phyloP scores from a whole-genome alignment of 2,797 vertebrate species.

The Sebastes matsubarae region DNA sequence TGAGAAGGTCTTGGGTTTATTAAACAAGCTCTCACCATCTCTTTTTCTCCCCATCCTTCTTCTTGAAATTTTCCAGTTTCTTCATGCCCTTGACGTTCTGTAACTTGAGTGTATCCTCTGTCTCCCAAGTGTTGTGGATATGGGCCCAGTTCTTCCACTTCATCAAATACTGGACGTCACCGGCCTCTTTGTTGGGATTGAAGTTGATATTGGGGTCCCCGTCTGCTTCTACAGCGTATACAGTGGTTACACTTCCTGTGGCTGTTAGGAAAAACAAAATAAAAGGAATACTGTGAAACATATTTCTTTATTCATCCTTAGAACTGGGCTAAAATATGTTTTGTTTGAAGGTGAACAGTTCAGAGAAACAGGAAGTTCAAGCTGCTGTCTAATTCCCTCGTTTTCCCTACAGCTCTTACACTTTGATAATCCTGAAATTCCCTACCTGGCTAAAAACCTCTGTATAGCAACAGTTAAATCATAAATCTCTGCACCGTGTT shows the following conservation, averaged over 20 bases:
- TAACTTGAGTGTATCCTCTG: constrained; percentile 93
- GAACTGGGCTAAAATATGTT: not conserved
- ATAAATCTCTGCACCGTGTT: not conserved
- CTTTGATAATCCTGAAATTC: not conserved
- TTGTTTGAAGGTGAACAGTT: not conserved
- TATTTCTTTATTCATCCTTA: not conserved
- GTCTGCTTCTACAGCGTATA: constrained; percentile 96
- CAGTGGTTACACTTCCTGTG: constrained; percentile 94
- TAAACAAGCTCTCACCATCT: constrained; percentile 85
- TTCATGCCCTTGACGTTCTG: constrained; percentile 99
- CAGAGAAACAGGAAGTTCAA: not conserved
- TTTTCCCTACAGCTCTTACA: not conserved
- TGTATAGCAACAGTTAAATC: not conserved
- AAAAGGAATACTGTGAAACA: not conserved
- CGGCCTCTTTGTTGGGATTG: constrained; percentile 87
- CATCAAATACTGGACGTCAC: constrained; percentile 94
- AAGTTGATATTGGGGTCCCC: constrained; percentile 93
- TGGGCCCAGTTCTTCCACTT: constrained; percentile 99
- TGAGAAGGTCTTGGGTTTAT: not conserved
- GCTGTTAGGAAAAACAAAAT: constrained; percentile 75
- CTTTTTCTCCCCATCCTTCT: constrained; percentile 95
- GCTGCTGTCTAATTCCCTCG: not conserved
- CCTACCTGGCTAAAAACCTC: not conserved
- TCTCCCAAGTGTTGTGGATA: constrained; percentile 99
- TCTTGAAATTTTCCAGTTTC: constrained; percentile 98